These are phyloP conservation scores for Hirtodrosophila cameraria DNA, from an alignment of 2,888 invertebrate species.

Conservation along the genomic window DNA sequence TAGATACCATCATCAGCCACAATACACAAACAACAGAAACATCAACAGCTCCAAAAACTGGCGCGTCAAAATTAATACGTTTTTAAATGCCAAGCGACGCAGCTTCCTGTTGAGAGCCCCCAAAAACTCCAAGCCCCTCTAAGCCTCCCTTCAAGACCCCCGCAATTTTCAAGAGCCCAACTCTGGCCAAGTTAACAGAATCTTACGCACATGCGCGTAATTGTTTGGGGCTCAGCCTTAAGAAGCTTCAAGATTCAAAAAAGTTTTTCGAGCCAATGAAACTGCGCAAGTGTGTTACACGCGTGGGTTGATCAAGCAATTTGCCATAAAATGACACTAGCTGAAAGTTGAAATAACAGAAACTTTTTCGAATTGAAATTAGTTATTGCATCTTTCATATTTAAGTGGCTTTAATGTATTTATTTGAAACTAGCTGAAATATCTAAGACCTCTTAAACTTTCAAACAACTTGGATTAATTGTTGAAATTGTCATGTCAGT, in stretches of 20 bases:
- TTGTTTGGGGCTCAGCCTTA: conserved; percentile 47
- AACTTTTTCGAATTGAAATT: too few species aligned
- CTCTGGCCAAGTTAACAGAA: conserved; percentile 52
- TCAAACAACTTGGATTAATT: too few species aligned
- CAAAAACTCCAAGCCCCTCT: neutral
- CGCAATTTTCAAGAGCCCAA: conserved; percentile 23
- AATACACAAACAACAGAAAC: conserved; percentile 37
- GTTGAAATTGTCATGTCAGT: too few species aligned
- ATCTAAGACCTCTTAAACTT: too few species aligned
- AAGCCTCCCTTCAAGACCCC: neutral
- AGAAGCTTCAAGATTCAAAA: conserved; percentile 16
- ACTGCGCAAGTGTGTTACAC: conserved; percentile 20
- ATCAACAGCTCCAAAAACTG: conserved; percentile 37
- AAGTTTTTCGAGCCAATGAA: conserved; percentile 54
- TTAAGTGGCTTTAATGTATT: too few species aligned
- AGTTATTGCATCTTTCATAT: too few species aligned
- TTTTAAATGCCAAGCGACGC: conserved; percentile 78
- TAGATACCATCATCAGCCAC: conserved; percentile 73
- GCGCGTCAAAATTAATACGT: conserved; percentile 79
- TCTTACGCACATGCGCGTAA: conserved; percentile 79
- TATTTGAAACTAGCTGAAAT: too few species aligned
- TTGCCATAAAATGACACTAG: neutral
- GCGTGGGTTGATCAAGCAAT: conserved; percentile 29
- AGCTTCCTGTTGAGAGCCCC: conserved; percentile 69
- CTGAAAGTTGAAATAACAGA: neutral